phyloP scores from a whole-genome alignment of 2,888 invertebrate species.

The Drosophila merina region DNA sequence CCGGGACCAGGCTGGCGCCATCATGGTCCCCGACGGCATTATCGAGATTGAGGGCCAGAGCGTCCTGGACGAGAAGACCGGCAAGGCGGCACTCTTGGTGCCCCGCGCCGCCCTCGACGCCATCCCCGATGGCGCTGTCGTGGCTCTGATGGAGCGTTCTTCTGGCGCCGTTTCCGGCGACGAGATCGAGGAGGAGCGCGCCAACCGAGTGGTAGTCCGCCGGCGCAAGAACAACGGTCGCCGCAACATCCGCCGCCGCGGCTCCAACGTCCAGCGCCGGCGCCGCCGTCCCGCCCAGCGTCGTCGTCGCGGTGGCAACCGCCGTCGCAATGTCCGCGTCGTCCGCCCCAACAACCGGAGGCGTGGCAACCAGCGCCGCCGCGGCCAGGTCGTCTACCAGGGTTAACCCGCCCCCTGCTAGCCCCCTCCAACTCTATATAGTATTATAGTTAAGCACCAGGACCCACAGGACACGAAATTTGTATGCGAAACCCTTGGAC shows the following conservation, averaged over 20 bases:
- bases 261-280: constrained; percentile 45
- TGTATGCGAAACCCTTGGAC: constrained; percentile 33
- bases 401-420: constrained; percentile 33
- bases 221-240: constrained; percentile 66
- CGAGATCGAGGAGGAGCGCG: constrained; percentile 68
- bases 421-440: constrained; percentile 34
- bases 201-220: constrained; percentile 76
- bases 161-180: constrained; percentile 30
- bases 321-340: constrained; percentile 61
- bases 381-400: constrained; percentile 50
- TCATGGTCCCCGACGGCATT: constrained; percentile 79
- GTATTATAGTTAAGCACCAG: constrained; percentile 75
- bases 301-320: constrained; percentile 52
- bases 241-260: constrained; percentile 60
- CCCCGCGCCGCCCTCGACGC: constrained; percentile 78
- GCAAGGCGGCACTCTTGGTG: constrained; percentile 75
- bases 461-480: constrained; percentile 29
- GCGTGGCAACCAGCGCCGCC: constrained; percentile 58
- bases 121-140: constrained; percentile 80
- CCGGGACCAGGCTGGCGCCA: constrained; percentile 75
- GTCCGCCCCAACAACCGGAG: constrained; percentile 56
- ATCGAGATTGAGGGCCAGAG: constrained; percentile 80
- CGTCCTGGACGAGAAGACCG: constrained; percentile 78
- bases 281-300: constrained; percentile 53
- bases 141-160: constrained; percentile 76